Conservation (phyloP, 2,113 vertebrate species). For the Pteronura brasiliensis region DNA sequence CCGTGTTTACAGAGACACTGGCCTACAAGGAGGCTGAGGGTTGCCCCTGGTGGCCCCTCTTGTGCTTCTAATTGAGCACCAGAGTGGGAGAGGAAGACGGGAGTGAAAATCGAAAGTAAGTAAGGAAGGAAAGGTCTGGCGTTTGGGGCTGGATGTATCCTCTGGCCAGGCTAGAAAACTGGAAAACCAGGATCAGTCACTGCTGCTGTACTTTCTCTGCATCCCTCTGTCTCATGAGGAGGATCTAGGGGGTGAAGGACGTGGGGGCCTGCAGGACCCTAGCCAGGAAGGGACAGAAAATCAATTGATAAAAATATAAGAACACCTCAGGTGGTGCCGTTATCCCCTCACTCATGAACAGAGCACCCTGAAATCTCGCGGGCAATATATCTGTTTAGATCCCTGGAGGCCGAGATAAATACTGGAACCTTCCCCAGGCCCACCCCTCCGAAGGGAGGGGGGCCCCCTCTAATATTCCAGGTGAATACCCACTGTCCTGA, state of each 20-base stretch:
- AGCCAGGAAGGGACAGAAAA: constrained; percentile 50
- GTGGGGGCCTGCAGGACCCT: background rate
- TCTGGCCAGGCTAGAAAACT: background rate
- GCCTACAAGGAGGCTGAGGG: constrained; percentile 12
- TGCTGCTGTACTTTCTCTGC: background rate
- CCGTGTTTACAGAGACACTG: background rate
- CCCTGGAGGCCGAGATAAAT: background rate
- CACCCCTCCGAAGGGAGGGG: constrained; percentile 43
- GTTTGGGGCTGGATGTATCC: background rate
- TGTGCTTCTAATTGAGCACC: background rate
- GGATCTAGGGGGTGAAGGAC: background rate
- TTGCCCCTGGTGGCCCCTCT: background rate
- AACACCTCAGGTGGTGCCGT: background rate
- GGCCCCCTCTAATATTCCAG: constrained; percentile 40
- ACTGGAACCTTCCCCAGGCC: background rate
- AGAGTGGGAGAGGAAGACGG: background rate
- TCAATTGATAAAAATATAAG: constrained; percentile 50
- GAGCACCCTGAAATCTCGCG: background rate
- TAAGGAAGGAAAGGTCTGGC: background rate
- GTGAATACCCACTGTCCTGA: constrained; percentile 51
- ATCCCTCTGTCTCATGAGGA: background rate
- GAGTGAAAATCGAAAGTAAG: constrained; percentile 67
- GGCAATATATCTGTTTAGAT: background rate
- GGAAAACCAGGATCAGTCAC: background rate
- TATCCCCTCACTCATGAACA: background rate